Base-by-base conservation (phyloP, 2,113 vertebrate genomes). In the Bos indicus region DNA sequence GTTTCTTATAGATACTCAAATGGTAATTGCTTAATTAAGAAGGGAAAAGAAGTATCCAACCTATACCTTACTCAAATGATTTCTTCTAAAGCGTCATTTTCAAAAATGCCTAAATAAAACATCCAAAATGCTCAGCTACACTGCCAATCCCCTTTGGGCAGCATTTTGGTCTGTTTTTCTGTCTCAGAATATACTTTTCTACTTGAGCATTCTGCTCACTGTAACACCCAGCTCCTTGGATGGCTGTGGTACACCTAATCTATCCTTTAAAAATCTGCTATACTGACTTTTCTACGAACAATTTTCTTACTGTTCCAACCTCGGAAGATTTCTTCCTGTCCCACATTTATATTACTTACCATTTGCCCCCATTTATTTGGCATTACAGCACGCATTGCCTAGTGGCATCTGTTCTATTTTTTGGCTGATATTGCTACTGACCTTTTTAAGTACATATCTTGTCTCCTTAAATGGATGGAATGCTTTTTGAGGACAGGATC, bases 371-470 rank as follows among this genome's bases (percentile, higher is more conserved):
- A 97, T 96, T 97, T 97, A 87, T 97, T 95, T 84, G 57, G 26
- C 80, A 81, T 94, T 91, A 95, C 56, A 81, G 40, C 48, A 96
- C 83, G 28, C 85, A 97, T 82, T 98, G 98, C 94, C 91, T 95
- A 52, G 91, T 97, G 98, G 96, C 98, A 98, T 98, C 96, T 98
- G 97, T 96, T 98, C 97, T 97, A 93, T 97, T 98, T 97, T 97
- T 95, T 33, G 86, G 91, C 89, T 95, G 89, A 97, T 97, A 96
- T 93, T 91, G 93, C 91, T 30, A 11, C 83, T 97, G 97, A 97
- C 98, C 97, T 97, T 95, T 98, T 94, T 84, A 97, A 97, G 83
- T 93, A 94, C 54, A 19, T 93, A 54, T 59, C 96, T 96, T 98
- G 97, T 97, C 97, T 93, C 40, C 74, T 80, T 98, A 97, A 98